Evolutionary conservation across 35 echinoderm and acorn worm genomes (phyloP), one percentile per base, ranked within the genome.

Genomic region (Apostichopus californicus): DNA sequence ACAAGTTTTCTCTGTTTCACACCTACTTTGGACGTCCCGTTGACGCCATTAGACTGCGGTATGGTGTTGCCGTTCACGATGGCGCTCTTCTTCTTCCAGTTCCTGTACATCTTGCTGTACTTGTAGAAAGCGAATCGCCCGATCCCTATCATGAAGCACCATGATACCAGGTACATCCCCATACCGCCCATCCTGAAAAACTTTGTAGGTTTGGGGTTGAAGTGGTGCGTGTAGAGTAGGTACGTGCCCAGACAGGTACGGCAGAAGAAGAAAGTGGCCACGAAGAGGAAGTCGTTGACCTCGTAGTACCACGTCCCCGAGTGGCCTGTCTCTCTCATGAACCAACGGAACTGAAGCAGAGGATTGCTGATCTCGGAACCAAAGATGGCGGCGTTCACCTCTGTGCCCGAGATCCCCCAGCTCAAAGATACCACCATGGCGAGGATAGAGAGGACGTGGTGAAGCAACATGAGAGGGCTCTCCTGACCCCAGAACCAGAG

Each of bases 371-470:
- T 56, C 78, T 98, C 96, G 1, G 90, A 89, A 6, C 94, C 91
- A 82, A 98, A 98, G 61, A 98, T 98, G 86, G 93, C 78, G 9
- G 93, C 95, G 21, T 93, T 95, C 20, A 98, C 88, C 66, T 98
- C 96, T 17, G 96, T 98, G 12, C 94, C 96, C 0, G 94, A 95
- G 21, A 92, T 24, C 17, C 93, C 93, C 5, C 63, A 77, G 12
- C 55, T 8, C 15, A 98, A 84, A 7, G 94, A 91, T 9, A 92
- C 72, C 12, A 90, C 17, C 22, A 98, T 90, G 28, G 92, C 93
- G 9, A 83, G 25, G 78, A 98, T 96, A 17, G 96, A 94, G 23
- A 98, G 46, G 65, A 94, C 55, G 71, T 98, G 96, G 79, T 98
- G 96, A 14, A 91, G 26, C 55, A 95, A 46, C 96, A 98, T 98